Percentiles rank a stretch among this genome's conserved stretches.
Evolutionary conservation across 2,113 vertebrate species (phyloP).

Genomic region (Clarias magur): DNA sequence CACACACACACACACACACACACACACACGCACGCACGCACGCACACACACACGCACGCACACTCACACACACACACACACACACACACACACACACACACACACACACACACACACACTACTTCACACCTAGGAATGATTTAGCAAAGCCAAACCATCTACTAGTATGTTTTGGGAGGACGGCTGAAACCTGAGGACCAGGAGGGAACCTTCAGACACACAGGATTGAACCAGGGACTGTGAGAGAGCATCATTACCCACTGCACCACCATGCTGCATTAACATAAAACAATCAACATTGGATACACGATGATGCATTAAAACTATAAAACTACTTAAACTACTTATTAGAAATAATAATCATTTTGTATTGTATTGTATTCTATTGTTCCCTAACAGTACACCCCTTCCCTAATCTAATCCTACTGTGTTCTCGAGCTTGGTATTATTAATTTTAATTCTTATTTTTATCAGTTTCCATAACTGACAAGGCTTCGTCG

Average conservation of each 20-base stretch:
- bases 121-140: not conserved
- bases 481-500: not conserved
- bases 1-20: not conserved
- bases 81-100: not conserved
- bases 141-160: not conserved
- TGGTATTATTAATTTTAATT: not conserved
- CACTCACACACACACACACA: not conserved
- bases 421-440: not conserved
- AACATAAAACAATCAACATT: not conserved
- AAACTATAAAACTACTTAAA: not conserved
- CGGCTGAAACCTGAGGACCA: not conserved
- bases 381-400: not conserved
- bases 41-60: no score
- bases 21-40: no score
- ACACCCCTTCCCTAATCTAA: not conserved
- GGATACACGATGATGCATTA: not conserved
- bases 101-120: not conserved
- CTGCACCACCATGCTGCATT: not conserved
- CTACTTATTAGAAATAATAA: not conserved
- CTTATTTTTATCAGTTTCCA: not conserved
- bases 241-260: not conserved
- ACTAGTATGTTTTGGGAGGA: not conserved
- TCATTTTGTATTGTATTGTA: not conserved
- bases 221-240: not conserved
- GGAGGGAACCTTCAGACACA: not conserved